Base-by-base conservation (phyloP, 2,113 vertebrate species). In the Bos indicus region DNA sequence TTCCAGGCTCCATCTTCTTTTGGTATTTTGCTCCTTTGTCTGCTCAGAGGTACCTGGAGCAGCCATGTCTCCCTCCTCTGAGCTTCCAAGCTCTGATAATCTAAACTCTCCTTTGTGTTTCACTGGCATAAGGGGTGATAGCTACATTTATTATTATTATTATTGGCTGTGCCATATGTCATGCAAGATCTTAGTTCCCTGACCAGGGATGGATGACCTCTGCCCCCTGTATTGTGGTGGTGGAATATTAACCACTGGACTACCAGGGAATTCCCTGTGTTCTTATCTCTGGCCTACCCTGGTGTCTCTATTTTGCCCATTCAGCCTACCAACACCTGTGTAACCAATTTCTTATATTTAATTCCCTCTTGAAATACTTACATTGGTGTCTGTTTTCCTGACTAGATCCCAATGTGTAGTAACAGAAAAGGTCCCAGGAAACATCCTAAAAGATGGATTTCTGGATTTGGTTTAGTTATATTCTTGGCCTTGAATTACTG, bases 401-500 rank as follows among this genome's bases (percentile, higher is more conserved):
- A 54, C 43, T 71, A 90, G 25, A 71, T 92, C 25, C 17, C 83
- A 60, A 40, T 59, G 48, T 12, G 6, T 30, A 59, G 52, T 94
- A 85, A 85, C 52, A 94, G 28, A n/a, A 91, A 48, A 11, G 4
- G 54, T 40, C n/a, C n/a, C 17, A 88, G 62, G 36, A 94, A 94
- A 94, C 14, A 81, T 33, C 17, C 36, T 80, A 60, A 89, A 85
- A 54, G 57, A 84, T 36, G 6, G 40, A 54, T 60, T 84, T 89
- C 46, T 94, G 54, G 52, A 92, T 91, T 85, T 85, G 23, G 51
- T 85, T 94, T 51, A 86, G 0, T 88, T 92, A 89, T 74, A 36
- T 36, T 46, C 17, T 97, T 89, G 46, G n/a, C 92, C n/a, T 94
- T 96, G 82, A 85, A 85, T 85, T 8, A 92, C 64, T 85, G 51